Conservation (phyloP, 2,113 vertebrate genomes). For the Mirounga angustirostris region DNA sequence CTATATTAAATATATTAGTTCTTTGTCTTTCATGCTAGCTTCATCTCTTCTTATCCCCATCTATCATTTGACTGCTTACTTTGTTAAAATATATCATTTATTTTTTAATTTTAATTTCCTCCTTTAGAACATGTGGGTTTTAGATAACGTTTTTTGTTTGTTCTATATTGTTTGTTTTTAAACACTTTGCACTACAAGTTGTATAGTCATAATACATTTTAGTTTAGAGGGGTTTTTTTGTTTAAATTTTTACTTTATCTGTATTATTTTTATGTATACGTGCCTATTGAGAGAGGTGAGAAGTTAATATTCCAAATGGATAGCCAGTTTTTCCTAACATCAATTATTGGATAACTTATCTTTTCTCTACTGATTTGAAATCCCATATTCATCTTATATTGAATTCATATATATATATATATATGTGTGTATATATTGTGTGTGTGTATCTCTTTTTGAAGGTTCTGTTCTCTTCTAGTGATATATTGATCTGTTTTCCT, state of each 20-base stretch:
- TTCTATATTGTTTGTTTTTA: not conserved
- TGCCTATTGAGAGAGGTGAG: not conserved
- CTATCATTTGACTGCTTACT: not conserved
- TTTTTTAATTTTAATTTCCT: not conserved
- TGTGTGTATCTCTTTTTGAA: not conserved
- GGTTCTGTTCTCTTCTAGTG: not conserved
- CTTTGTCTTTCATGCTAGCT: not conserved
- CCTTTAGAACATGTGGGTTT: not conserved
- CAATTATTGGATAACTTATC: not conserved
- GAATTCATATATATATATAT: not conserved
- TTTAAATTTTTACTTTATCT: not conserved
- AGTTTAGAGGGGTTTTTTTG: not conserved
- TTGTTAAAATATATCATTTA: not conserved
- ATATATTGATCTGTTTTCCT: not conserved
- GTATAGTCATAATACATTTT: not conserved
- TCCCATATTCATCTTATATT: not conserved
- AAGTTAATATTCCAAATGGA: not conserved
- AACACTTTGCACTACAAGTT: not conserved
- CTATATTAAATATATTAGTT: not conserved
- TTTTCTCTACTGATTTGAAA: not conserved
- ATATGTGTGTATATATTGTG: not conserved
- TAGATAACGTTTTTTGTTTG: not conserved
- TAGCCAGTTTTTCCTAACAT: not conserved
- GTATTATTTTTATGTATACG: not conserved
- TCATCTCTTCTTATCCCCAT: not conserved